phyloP scores from a whole-genome alignment of 2,888 invertebrate genomes.

The Phyllotreta striolata region DNA sequence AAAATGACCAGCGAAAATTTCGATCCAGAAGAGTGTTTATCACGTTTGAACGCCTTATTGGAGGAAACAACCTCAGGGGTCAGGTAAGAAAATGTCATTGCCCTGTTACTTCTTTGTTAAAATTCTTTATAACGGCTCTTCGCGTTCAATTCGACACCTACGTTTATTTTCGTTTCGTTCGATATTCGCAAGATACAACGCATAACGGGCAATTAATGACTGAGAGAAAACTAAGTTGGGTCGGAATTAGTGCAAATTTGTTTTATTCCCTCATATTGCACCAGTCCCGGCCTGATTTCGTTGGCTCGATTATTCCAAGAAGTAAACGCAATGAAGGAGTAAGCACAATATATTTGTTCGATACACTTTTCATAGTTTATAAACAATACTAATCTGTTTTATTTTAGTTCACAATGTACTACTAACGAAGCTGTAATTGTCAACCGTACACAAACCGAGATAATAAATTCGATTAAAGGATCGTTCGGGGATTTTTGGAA shows the following conservation, averaged over 20 bases:
- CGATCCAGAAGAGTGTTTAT: slow-evolving; percentile 29
- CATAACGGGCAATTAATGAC: not conserved
- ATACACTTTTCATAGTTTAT: too few relatives aligned
- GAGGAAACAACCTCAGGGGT: slow-evolving; percentile 50
- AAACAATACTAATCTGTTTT: too few relatives aligned
- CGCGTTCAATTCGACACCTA: slow-evolving; percentile 46
- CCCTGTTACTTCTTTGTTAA: slow-evolving; percentile 53
- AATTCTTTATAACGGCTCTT: slow-evolving; percentile 51
- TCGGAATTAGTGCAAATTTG: slow-evolving; percentile 61
- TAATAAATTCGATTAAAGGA: too few relatives aligned
- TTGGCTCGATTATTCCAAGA: slow-evolving; percentile 34
- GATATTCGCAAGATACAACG: slow-evolving; percentile 19
- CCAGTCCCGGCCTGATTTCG: slow-evolving; percentile 64
- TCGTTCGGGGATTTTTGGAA: too few relatives aligned
- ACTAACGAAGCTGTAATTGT: too few relatives aligned
- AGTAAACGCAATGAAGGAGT: too few relatives aligned
- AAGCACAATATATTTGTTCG: too few relatives aligned
- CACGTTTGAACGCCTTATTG: slow-evolving; percentile 42
- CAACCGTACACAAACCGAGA: too few relatives aligned
- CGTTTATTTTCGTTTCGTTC: slow-evolving; percentile 37
- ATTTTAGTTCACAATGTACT: too few relatives aligned
- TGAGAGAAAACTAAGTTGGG: slow-evolving; percentile 50
- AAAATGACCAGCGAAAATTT: slow-evolving; percentile 31
- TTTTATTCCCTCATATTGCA: slow-evolving; percentile 62
- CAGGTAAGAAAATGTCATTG: slow-evolving; percentile 55